These are phyloP conservation scores for Drosophila demipolita DNA, from an alignment of 2,888 invertebrate genomes.

Conservation along the genomic window DNA sequence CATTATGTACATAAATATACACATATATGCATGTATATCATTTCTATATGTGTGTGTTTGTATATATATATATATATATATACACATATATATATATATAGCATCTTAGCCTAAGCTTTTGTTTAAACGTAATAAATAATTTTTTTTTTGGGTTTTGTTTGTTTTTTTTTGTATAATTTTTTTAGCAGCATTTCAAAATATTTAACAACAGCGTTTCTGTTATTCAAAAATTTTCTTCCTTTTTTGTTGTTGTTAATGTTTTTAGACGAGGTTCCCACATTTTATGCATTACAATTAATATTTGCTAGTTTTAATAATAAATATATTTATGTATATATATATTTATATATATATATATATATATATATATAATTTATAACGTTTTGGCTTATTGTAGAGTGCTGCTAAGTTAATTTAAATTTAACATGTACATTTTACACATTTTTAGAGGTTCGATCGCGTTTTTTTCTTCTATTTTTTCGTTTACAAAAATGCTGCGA, in stretches of 20 bases:
- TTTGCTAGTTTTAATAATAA: conserved; percentile 78
- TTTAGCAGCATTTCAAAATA: conserved; percentile 68
- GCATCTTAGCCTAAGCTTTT: conserved; percentile 51
- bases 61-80: conserved; percentile 20
- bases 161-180: conserved; percentile 37
- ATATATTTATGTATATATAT: conserved; percentile 64
- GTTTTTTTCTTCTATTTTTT: conserved; percentile 25
- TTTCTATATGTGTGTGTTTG: conserved; percentile 24
- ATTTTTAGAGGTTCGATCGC: conserved; percentile 35
- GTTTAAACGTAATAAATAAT: conserved; percentile 70
- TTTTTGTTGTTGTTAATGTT: conserved; percentile 24
- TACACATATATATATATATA: conserved; percentile 18
- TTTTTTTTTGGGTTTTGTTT: conserved; percentile 9
- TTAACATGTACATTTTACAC: conserved; percentile 56
- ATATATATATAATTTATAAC: conserved; percentile 36
- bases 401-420: conserved; percentile 64
- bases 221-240: conserved; percentile 40
- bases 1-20: conserved; percentile 24
- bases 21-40: conserved; percentile 3
- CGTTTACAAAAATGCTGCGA: conserved; percentile 36
- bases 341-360: conserved; percentile 18
- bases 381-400: conserved; percentile 65
- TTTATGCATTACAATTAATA: conserved; percentile 71
- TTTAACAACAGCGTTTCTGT: conserved; percentile 68
- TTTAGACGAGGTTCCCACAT: conserved; percentile 63